Percentiles rank a stretch among this genome's conserved stretches.
Conservation (phyloP, 2,113 vertebrate genomes). For the Takifugu bimaculatus region DNA sequence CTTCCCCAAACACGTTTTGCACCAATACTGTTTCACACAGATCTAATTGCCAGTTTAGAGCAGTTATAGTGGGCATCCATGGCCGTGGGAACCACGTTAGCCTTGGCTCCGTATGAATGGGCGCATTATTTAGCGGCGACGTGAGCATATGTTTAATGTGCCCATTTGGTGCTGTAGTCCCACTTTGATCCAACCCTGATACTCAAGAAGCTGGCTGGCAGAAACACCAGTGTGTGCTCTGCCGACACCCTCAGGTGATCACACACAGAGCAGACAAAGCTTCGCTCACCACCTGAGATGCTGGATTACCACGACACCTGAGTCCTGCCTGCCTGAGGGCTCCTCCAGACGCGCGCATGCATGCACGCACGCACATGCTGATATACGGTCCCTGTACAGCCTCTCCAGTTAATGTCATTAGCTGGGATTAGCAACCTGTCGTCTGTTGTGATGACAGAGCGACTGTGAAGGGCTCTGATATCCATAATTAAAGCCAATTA, state of each 20-base stretch:
- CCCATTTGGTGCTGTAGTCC: background rate
- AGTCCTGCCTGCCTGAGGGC: constrained; percentile 37
- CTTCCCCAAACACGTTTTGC: too few species aligned
- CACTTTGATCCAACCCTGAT: constrained; percentile 38
- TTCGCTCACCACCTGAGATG: constrained; percentile 44
- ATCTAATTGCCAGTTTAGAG: too few species aligned
- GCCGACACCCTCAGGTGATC: constrained; percentile 41
- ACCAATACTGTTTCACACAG: too few species aligned
- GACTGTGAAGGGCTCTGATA: constrained; percentile 12
- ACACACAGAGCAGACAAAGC: constrained; percentile 5
- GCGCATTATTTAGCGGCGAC: too few species aligned
- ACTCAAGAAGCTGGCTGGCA: constrained; percentile 26
- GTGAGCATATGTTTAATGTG: background rate
- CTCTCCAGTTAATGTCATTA: background rate
- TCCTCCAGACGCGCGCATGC: constrained; percentile 16
- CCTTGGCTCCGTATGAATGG: too few species aligned
- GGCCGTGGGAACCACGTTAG: too few species aligned
- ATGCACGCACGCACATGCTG: background rate
- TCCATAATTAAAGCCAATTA: constrained; percentile 15
- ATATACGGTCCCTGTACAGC: constrained; percentile 14
- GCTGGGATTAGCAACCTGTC: constrained; percentile 5
- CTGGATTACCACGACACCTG: constrained; percentile 37
- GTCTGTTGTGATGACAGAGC: constrained; percentile 8
- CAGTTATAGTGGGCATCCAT: too few species aligned
- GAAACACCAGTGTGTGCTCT: constrained; percentile 9